Evolutionary conservation across 35 echinoderm and acorn worm genomes (phyloP).

Genomic region (Anneissia japonica): DNA sequence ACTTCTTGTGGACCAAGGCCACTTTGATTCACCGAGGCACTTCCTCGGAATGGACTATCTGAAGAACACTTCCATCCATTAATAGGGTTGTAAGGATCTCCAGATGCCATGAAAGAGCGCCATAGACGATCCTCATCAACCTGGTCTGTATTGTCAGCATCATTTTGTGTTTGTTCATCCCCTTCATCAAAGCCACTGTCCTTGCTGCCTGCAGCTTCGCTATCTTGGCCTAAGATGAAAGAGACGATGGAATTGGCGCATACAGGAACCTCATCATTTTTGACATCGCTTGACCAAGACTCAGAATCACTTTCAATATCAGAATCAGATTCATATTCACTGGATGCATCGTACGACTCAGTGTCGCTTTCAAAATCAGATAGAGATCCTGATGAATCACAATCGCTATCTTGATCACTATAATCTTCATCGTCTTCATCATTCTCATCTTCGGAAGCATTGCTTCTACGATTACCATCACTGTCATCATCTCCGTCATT

Average conservation of each 20-base stretch:
- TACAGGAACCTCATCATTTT: not conserved
- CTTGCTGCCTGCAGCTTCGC: not conserved
- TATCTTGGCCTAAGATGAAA: not conserved
- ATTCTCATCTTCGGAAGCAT: not conserved
- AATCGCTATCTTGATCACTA: not conserved
- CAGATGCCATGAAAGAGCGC: not conserved
- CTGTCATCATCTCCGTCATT: not conserved
- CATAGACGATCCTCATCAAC: not conserved
- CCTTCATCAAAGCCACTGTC: not conserved
- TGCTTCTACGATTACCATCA: not conserved
- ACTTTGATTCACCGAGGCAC: not conserved
- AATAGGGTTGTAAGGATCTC: constrained; percentile 21
- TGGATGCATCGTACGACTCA: not conserved
- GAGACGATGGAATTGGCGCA: not conserved
- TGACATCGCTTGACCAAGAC: not conserved
- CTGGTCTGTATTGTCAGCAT: not conserved
- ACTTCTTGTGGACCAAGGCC: not conserved
- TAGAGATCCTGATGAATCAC: not conserved
- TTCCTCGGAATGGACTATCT: not conserved
- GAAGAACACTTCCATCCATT: constrained; percentile 5
- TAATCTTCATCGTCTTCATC: not conserved
- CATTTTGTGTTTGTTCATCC: not conserved
- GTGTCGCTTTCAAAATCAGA: not conserved
- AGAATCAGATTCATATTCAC: not conserved
- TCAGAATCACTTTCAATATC: not conserved